These are phyloP conservation scores for Garra rufa DNA, from an alignment of 2,113 vertebrate species.

Conservation along the genomic window DNA sequence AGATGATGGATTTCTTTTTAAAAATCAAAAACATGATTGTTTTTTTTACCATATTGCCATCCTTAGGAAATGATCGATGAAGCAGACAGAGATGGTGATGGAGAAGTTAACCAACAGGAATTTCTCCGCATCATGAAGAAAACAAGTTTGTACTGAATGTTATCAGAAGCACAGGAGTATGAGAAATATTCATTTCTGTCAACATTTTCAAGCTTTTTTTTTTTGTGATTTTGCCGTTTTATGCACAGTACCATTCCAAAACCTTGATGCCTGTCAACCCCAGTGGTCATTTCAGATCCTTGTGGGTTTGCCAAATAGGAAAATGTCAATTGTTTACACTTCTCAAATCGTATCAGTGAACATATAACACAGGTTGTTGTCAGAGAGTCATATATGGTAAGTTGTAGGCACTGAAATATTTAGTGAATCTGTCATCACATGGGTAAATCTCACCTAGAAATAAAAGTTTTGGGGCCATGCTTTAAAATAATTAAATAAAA, in stretches of 20 bases:
- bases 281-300: background rate
- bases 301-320: constrained; percentile 1
- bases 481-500: no score
- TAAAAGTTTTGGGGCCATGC: no score
- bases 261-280: background rate
- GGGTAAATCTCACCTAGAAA: background rate
- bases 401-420: background rate
- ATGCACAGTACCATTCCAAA: constrained; percentile 17
- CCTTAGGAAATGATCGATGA: constrained; percentile 93
- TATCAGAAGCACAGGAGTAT: background rate
- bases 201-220: background rate
- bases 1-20: no score
- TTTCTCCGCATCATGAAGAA: constrained; percentile 96
- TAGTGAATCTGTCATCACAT: background rate
- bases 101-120: constrained; percentile 92
- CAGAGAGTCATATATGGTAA: background rate
- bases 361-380: background rate
- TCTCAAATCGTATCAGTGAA: background rate
- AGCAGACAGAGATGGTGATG: constrained; percentile 92
- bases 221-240: background rate
- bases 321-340: constrained; percentile 22
- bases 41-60: background rate
- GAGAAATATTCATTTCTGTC: background rate
- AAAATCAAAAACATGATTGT: background rate
- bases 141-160: constrained; percentile 87